Base-by-base conservation (phyloP, 2,113 vertebrate genomes). In the Bos indicus region DNA sequence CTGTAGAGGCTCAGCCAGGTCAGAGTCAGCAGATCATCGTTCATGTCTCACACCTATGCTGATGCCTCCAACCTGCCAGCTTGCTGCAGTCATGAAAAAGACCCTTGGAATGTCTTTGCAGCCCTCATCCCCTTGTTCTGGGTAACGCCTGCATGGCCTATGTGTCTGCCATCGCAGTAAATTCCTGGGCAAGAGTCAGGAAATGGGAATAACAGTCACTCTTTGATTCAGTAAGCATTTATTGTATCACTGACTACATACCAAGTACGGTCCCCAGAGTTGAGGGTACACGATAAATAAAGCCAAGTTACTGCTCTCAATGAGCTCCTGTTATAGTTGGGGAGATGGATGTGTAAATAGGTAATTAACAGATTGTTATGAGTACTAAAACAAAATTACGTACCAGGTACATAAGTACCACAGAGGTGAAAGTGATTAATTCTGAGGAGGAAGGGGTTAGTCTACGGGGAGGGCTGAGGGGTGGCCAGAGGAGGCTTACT, bases 321-420 rank as follows among this genome's bases (percentile, higher is more conserved):
- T 60, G 80, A 88, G 17, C 52, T 85, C 28, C 52, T 52, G 13
- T 36, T 96, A 60, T 14, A 54, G 67, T 33, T 43, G 12, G 33
- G 43, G 46, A 83, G 30, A 14, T 94, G 40, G 60, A 40, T 59
- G 7, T 87, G 10, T 21, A 92, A 19, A 57, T 17, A 78, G 94
- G 57, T 83, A 33, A 96, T 77, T 87, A 82, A 90, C 80, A 2
- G 12, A 88, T 60, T 82, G 59, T 91, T 83, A n/a, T 21, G 28
- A 46, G 46, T 25, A 21, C 57, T 26, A 13, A 52, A 36, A 48
- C 74, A 96, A 46, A 88, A 67, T 87, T 62, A 33, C 6, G 1
- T 80, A 40, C 56, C 26, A 15, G 80, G 40, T 15, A 28, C 36
- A 0, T 43, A 54, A 89, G 43, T 62, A n/a, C 56, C 71, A 28